A percentile compares a stretch with the other conserved stretches of the same genome.
These are phyloP conservation scores for Phaethornis superciliosus DNA, from an alignment of 2,113 vertebrate species.

Conservation along the genomic window DNA sequence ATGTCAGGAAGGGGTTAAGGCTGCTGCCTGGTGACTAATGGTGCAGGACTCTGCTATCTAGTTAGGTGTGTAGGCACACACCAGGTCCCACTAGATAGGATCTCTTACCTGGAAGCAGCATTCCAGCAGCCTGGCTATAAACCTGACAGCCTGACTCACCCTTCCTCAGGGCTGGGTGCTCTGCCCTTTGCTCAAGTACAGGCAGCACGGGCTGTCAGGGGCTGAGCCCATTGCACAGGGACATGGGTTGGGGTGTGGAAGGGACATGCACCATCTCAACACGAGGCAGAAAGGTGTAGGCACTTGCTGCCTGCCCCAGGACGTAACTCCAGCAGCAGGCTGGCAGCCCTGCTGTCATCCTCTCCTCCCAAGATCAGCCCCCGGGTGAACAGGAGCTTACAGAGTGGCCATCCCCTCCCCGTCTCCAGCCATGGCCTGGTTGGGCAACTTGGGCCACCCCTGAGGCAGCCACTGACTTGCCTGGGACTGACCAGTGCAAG, in stretches of 20 bases:
- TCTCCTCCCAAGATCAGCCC: not conserved
- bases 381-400: not conserved
- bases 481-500: not conserved
- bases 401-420: not conserved
- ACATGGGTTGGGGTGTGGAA: not conserved
- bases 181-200: not conserved
- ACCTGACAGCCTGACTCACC: slow-evolving; percentile 35
- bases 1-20: slow-evolving; percentile 3
- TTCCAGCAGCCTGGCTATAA: slow-evolving; percentile 8
- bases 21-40: slow-evolving; percentile 15
- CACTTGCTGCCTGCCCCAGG: rapidly evolving
- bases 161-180: not conserved
- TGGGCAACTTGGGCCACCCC: not conserved
- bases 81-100: slow-evolving; percentile 31
- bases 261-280: not conserved
- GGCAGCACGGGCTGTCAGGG: not conserved
- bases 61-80: slow-evolving; percentile 62
- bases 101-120: slow-evolving; percentile 58
- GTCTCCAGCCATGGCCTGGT: not conserved
- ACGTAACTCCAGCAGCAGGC: not conserved
- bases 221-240: rapidly evolving
- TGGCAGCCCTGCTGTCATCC: not conserved
- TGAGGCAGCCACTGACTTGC: rapidly evolving
- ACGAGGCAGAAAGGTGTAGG: not conserved
- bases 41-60: slow-evolving; percentile 41